Conservation (phyloP, 2,797 vertebrate species). For the Bovichtus variegatus region DNA sequence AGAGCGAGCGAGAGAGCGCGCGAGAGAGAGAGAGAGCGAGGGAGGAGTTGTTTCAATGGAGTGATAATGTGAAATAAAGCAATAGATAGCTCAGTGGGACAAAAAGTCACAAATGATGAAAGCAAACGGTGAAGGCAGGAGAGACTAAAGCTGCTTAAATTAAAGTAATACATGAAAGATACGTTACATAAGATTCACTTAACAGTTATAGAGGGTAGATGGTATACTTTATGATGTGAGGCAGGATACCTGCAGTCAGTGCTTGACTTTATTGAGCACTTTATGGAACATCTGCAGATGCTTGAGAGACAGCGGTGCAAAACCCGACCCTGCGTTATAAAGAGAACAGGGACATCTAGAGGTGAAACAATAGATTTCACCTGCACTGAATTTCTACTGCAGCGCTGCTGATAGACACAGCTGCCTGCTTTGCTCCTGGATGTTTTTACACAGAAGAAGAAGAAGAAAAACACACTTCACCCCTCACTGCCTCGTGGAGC, state of each 20-base stretch:
- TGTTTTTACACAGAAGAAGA: background rate
- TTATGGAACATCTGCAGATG: constrained; percentile 44
- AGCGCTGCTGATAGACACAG: background rate
- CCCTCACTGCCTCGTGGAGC: background rate
- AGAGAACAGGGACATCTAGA: constrained; percentile 68
- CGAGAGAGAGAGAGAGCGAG: background rate
- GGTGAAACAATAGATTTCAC: background rate
- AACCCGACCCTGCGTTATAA: background rate
- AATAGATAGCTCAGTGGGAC: background rate
- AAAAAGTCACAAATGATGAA: constrained; percentile 19
- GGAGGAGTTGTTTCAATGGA: constrained; percentile 24
- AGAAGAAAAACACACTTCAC: background rate
- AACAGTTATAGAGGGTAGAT: background rate
- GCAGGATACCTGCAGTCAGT: constrained; percentile 43
- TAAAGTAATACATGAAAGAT: background rate
- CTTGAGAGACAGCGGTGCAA: constrained; percentile 22
- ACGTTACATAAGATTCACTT: background rate
- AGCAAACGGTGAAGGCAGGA: background rate
- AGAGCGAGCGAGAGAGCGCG: background rate
- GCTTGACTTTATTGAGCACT: constrained; percentile 40
- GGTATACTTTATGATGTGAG: background rate
- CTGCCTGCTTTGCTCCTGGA: background rate
- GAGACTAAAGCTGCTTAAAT: background rate
- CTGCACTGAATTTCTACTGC: background rate
- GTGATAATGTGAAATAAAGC: constrained; percentile 35